Percentiles rank a stretch among this genome's conserved stretches.
Evolutionary conservation across 92 coral and sea anemone species (phyloP).

Genomic region (Parazoanthus darwini): DNA sequence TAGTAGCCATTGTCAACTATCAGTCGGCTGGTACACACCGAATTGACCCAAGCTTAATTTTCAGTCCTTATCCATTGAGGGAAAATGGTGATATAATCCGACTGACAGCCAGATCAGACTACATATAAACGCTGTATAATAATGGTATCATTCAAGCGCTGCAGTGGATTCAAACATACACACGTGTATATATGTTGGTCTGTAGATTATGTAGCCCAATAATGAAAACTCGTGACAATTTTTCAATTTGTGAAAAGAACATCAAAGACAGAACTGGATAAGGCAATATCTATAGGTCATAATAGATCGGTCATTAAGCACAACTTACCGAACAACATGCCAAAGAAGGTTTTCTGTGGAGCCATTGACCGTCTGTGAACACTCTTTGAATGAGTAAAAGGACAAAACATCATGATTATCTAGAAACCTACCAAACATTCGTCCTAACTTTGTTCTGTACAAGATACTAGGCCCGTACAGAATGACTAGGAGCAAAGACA

Average conservation of each 20-base stretch:
- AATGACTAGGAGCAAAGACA: background rate
- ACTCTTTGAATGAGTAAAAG: slow-evolving; percentile 51
- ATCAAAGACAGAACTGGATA: background rate
- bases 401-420: slow-evolving; percentile 13
- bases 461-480: background rate
- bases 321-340: slow-evolving; percentile 78
- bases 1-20: background rate
- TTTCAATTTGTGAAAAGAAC: background rate
- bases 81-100: background rate
- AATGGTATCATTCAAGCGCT: background rate
- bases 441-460: background rate
- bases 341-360: slow-evolving; percentile 78
- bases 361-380: slow-evolving; percentile 71
- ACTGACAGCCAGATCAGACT: background rate
- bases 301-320: background rate
- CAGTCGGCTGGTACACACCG: no score
- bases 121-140: background rate
- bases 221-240: no score
- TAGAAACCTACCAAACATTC: background rate
- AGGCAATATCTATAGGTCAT: background rate
- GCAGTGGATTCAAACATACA: no score
- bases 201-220: no score
- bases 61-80: no score
- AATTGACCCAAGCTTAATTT: no score
- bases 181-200: background rate